Evolutionary conservation across 2,888 invertebrate species (phyloP), one percentile per base, ranked within the genome.

Genomic region (Drosophila rubida): DNA sequence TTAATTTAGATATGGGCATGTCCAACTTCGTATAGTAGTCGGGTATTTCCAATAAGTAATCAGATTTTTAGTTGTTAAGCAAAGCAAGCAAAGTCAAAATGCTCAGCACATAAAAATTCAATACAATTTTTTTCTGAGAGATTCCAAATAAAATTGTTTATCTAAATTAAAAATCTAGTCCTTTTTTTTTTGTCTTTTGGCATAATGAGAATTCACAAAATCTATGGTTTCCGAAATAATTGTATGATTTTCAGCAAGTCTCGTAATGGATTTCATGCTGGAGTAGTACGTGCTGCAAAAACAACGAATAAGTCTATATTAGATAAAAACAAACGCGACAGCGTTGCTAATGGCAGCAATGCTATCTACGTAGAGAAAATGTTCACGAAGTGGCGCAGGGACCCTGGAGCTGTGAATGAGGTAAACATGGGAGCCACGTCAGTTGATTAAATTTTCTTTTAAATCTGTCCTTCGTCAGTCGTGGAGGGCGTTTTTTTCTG

Each of bases 301-400:
- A 16, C 53, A 8, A 27, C 9, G 6, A 42, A 30, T 13, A 41
- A 32, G 5, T 32, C 32, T 9, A 8, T 32, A 8, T n/a, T 16
- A 7, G 27, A 41, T 4, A 41, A n/a, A n/a, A 8, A 44, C 11
- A 11, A 9, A 19, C 7, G 6, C 14, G 89, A 84, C 0, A 70
- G 71, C 16, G 32, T 87, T 22, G 79, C 68, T 4, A 78, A 55
- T 14, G 89, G 84, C 14, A 66, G 50, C 35, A 87, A 74, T 54
- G 89, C 89, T 0, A 35, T 32, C 9, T 85, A 85, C 22, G 70
- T 85, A 0, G 85, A 85, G 13, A 44, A 39, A 4, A 23, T 87
- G 2, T 88, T 75, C 4, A 42, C 46, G 0, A 77, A 67, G 4
- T 85, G 85, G 85, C 11, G 46, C 2, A 54, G 50, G 11, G 67